phyloP scores from a whole-genome alignment of 2,797 vertebrate species.

The Tolypeutes matacus region DNA sequence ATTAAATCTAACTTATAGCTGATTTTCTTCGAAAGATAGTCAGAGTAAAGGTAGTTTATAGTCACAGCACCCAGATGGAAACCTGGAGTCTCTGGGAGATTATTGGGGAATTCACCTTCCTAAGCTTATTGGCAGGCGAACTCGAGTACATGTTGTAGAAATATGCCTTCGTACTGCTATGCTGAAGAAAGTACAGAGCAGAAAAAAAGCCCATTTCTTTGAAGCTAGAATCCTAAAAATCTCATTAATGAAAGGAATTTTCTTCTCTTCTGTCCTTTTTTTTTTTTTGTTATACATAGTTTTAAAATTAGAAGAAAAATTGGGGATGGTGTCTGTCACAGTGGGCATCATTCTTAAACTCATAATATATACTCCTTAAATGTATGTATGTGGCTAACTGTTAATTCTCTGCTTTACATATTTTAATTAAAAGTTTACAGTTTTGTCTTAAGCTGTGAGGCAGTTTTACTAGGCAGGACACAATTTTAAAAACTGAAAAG shows the following conservation, averaged over 20 bases:
- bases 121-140: not conserved
- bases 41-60: not conserved
- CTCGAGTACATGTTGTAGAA: not conserved
- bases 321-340: not conserved
- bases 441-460: not conserved
- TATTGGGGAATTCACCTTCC: not conserved
- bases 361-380: not conserved
- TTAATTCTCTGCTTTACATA: not conserved
- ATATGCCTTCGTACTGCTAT: not conserved
- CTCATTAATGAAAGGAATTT: not conserved
- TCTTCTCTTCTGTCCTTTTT: no score
- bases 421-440: conserved; percentile 33
- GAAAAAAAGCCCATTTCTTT: conserved; percentile 22
- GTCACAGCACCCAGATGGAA: not conserved
- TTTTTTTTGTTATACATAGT: conserved; percentile 26
- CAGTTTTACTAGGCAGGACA: not conserved
- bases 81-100: not conserved
- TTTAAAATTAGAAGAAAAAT: conserved; percentile 49
- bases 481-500: conserved; percentile 42
- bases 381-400: not conserved
- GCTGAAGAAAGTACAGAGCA: not conserved
- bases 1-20: not conserved
- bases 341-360: not conserved
- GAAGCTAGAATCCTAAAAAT: not conserved
- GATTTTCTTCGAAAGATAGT: not conserved